Evolutionary conservation across 1,140 invertebrate species (phyloP).

Genomic region (Drosophila orosa): DNA sequence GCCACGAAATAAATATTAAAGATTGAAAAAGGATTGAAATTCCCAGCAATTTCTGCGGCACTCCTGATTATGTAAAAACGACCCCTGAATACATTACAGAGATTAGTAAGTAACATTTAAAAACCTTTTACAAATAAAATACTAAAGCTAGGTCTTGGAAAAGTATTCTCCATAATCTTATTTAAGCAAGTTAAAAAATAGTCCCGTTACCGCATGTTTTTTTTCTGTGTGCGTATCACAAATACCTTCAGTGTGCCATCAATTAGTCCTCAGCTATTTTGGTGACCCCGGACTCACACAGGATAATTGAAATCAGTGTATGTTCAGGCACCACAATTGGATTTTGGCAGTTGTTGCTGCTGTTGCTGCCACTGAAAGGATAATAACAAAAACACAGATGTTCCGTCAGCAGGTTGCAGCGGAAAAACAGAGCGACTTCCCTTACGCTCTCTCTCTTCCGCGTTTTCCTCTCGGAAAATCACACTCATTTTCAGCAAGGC

Average conservation of each 20-base stretch:
- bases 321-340: constrained; percentile 38
- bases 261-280: constrained; percentile 39
- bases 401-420: constrained; percentile 52
- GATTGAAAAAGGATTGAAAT: neutral
- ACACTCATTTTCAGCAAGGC: constrained; percentile 17
- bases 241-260: constrained; percentile 24
- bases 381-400: constrained; percentile 78
- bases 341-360: constrained; percentile 38
- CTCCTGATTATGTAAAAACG: neutral
- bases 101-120: neutral
- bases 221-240: neutral
- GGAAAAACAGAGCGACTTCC: constrained; percentile 2
- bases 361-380: constrained; percentile 25
- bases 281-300: constrained; percentile 21
- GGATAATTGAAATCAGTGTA: constrained; percentile 52
- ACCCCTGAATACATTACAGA: neutral
- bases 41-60: neutral
- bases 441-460: neutral
- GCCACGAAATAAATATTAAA: too few relatives aligned
- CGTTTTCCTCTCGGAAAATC: neutral
- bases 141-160: too few relatives aligned
- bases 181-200: neutral
- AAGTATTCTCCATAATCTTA: neutral
- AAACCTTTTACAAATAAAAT: neutral
- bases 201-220: too few relatives aligned